phyloP scores from a whole-genome alignment of 1,140 invertebrate genomes.

The Drosophila albomicans region DNA sequence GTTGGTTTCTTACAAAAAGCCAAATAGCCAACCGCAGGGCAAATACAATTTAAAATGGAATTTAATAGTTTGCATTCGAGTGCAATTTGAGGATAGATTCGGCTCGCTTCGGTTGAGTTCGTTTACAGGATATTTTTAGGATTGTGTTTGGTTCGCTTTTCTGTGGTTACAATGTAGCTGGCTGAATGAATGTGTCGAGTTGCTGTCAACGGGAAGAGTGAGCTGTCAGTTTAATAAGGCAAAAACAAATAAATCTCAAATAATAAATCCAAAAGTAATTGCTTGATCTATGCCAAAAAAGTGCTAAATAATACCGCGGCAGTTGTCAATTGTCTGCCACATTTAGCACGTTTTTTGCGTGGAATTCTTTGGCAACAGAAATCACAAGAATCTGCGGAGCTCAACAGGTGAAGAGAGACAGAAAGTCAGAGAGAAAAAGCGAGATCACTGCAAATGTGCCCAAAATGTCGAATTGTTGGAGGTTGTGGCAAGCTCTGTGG shows the following conservation, averaged over 20 bases:
- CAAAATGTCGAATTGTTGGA: not conserved
- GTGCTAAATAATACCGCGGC: constrained; percentile 65
- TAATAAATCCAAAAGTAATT: constrained; percentile 11
- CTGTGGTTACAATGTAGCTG: constrained; percentile 1
- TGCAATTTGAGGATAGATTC: constrained; percentile 10
- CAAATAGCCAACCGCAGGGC: constrained; percentile 35
- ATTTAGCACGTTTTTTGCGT: constrained; percentile 75
- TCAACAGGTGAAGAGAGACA: constrained; percentile 41
- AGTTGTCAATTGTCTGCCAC: constrained; percentile 28
- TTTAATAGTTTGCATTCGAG: constrained; percentile 37
- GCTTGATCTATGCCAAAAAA: constrained; percentile 56
- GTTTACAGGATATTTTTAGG: not conserved
- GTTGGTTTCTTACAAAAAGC: constrained; percentile 20
- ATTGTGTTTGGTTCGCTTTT: not conserved
- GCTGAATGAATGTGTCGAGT: not conserved
- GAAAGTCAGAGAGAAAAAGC: not conserved
- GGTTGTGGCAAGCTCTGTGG: not conserved
- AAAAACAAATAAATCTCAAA: constrained; percentile 9
- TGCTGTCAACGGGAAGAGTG: not conserved
- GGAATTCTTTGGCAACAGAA: constrained; percentile 15
- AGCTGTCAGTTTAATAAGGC: constrained; percentile 1
- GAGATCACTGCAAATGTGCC: not conserved
- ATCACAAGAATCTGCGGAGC: not conserved
- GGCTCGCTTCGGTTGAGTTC: not conserved
- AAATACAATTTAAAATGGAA: constrained; percentile 48